Base-by-base conservation (phyloP, 2,113 vertebrate genomes). In the Cynopterus brachyotis region DNA sequence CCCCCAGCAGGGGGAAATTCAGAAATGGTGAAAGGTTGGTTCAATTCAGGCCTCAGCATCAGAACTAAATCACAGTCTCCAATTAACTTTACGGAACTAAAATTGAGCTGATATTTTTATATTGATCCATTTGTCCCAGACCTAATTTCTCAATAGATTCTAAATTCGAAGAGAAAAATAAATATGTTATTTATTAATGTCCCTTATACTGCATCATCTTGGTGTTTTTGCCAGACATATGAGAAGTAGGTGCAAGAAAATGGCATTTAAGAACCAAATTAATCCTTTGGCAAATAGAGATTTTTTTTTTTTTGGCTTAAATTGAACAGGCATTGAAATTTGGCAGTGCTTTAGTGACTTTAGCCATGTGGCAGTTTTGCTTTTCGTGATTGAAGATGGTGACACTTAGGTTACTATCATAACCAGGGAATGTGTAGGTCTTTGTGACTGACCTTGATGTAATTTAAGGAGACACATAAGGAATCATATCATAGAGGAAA, bases 81-180 rank as follows among this genome's bases (percentile, higher is more conserved):
- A 88, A 35, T 79, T 9, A 47, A 37, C 30, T 75, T 32, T 47
- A 37, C 17, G 24, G 24, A 64, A 26, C 35, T 45, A 75, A 55
- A 76, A 35, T 11, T 6, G 17, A 55, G 30, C n/a, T 94, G 6
- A 40, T 42, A 53, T 69, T 59, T 60, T 85, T 32, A 40, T 79
- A 70, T 40, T 22, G 20, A 40, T 70, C 76, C 24, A 47, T 37
- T 4, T 84, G 45, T 12, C 47, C 24, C 10, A 47, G 32, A 20
- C 17, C 8, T 92, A 59, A 87, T 28, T 90, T 91, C 35, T 79
- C 76, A 72, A 72, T 37, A 89, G 19, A 84, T 47, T 85, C 30
- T 94, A 57, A 92, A 91, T 9, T 88, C 55, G 17, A 72, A 78
- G 19, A 84, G 40, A 73, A 85, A 85, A 89, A 86, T 72, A 69